phyloP scores from a whole-genome alignment of 1,140 invertebrate genomes.

The Centruroides vittatus region DNA sequence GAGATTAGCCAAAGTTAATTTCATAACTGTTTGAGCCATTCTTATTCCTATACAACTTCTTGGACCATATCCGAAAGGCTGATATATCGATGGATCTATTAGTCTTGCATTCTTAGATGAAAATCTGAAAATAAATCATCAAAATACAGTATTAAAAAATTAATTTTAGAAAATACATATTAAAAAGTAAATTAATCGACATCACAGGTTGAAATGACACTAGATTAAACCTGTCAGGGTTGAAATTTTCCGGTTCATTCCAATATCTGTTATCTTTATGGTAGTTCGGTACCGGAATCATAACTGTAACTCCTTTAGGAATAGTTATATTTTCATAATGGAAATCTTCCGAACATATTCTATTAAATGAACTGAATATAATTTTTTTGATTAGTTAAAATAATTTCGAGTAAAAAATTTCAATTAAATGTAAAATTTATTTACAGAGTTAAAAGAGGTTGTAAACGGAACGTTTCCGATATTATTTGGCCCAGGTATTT shows the following conservation, averaged over 20 bases:
- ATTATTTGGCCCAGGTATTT: too few relatives aligned
- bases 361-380: not conserved
- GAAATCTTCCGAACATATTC: not conserved
- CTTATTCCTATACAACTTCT: conserved; percentile 71
- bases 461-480: too few relatives aligned
- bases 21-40: conserved; percentile 37
- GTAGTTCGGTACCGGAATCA: conserved; percentile 13
- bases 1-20: not conserved
- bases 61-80: conserved; percentile 80
- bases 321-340: not conserved
- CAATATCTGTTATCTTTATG: conserved; percentile 19
- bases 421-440: too few relatives aligned
- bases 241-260: conserved; percentile 22
- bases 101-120: conserved; percentile 6
- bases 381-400: too few relatives aligned
- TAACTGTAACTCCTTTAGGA: conserved; percentile 5
- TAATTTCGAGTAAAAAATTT: too few relatives aligned
- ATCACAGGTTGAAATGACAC: too few relatives aligned
- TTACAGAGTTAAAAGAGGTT: too few relatives aligned
- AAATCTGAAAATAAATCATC: too few relatives aligned
- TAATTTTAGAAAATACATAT: too few relatives aligned
- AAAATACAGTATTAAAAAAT: too few relatives aligned
- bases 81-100: conserved; percentile 1
- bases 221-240: conserved; percentile 21
- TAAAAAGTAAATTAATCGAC: too few relatives aligned